Evolutionary conservation across 2,797 vertebrate genomes (phyloP), one percentile per base, ranked within the genome.

Genomic region (Rhodeus uyekii): DNA sequence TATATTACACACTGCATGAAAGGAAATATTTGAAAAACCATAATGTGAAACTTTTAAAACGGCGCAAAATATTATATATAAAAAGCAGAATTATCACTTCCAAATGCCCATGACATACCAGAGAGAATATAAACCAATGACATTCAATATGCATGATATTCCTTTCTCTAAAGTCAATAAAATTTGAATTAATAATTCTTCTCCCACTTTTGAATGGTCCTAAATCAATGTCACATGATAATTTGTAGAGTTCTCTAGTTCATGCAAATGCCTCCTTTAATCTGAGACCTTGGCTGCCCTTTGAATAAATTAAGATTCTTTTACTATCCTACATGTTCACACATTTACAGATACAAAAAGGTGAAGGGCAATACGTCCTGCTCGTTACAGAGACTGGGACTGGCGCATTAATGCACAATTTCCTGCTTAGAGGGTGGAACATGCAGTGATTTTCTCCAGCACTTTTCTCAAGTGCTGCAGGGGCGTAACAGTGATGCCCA

Each of bases 281-380:
- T 80, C 82, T 65, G 69, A 83, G 64, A 72, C 69, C 50, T 32
- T 42, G 80, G 58, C 63, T 81, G 69, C 64, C 75, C 65, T 74
- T 76, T 76, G 55, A 71, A 86, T 81, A 86, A 85, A 83, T 84
- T 29, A 86, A 81, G 81, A 58, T 48, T 79, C 19, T 67, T 79
- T 65, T 42, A 19, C 71, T 75, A 61, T 75, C 64, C 13, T 73
- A 77, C 76, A 78, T 10, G 46, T 32, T 78, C 64, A 34, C 13
- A 78, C 65, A 80, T 83, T 80, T 80, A 50, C 67, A 84, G 78
- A 42, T 18, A 55, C 8, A n/a, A 55, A 79, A 83, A 84, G 80
- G 85, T 84, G 64, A 84, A 75, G 68, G 76, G 55, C 79, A 55
- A 80, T 36, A 42, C 7, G 36, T 71, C 73, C 32, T 27, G 48